Base-by-base conservation (phyloP, 2,113 vertebrate species). In the Arenaria interpres region DNA sequence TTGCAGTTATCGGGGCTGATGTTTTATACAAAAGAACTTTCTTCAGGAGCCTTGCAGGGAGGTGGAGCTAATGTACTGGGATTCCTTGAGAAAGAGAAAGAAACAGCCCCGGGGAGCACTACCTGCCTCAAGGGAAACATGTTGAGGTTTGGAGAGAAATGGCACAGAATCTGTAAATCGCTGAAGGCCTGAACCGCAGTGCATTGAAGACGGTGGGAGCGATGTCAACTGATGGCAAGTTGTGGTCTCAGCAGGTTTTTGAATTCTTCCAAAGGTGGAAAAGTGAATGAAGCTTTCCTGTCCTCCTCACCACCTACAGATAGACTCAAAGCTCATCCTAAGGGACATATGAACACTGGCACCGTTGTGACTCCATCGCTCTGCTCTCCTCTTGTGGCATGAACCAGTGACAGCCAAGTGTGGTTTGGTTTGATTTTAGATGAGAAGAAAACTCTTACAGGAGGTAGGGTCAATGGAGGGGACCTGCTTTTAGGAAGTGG, bases 21-120 rank as follows among this genome's bases (percentile, higher is more conserved):
- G 66, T 81, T 96, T 94, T 68, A 53, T 60, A 88, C 72, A 88
- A 95, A 97, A 96, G 94, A 92, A 93, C 57, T 96, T 97, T 94
- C 50, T 93, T 95, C 63, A 82, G 56, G 19, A 95, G 33, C 89
- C 37, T 91, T 93, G 76, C 37, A 84, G 81, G 80, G 88, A 95
- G 92, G 24, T 75, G 83, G 89, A 95, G 87, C 81, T 92, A 73
- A 94, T 46, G 77, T 94, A 48, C 62, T 22, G 82, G 62, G 53
- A 95, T 93, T 97, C 94, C 67, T 69, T 82, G 45, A 90, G 80
- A 76, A 82, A 57, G 50, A 96, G 94, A 91, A 93, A 85, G 83
- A 20, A 92, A 71, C 53, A 69, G 57, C 74, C 82, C 51, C 75
- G 84, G 71, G 60, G 72, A 88, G 5, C 23, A n/a, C 64, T 41